A percentile compares a stretch with the other conserved stretches of the same genome.
phyloP scores from a whole-genome alignment of 2,797 vertebrate species.

The Potorous gilbertii region DNA sequence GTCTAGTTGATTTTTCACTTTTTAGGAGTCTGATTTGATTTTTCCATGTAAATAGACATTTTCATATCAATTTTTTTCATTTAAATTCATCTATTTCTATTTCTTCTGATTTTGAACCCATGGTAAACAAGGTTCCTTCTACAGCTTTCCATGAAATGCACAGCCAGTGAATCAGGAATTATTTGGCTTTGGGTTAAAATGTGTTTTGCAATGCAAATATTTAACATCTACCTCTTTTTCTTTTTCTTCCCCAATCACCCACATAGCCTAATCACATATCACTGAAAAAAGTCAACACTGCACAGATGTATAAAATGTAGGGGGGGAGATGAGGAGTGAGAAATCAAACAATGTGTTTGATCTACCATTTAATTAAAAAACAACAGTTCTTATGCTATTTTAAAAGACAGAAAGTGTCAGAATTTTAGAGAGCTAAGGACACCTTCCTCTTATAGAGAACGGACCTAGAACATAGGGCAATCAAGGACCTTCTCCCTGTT shows the following conservation, averaged over 20 bases:
- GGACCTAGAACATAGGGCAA: background rate
- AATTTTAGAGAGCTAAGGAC: background rate
- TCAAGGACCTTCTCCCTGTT: background rate
- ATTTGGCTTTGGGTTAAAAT: conserved; percentile 47
- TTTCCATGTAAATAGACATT: conserved; percentile 40
- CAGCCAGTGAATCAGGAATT: conserved; percentile 40
- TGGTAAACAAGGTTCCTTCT: conserved; percentile 56
- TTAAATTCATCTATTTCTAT: conserved; percentile 46
- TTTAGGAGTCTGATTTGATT: conserved; percentile 69
- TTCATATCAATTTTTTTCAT: conserved; percentile 63
- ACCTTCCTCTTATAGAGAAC: background rate
- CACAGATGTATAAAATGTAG: background rate
- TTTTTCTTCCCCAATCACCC: conserved; percentile 1
- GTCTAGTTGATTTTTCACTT: conserved; percentile 66
- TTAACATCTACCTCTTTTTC: conserved; percentile 32
- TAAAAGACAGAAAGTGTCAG: background rate
- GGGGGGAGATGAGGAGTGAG: too few relatives aligned
- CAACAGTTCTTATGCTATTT: background rate
- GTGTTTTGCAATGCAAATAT: conserved; percentile 50
- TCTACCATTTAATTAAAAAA: background rate
- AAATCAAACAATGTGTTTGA: background rate
- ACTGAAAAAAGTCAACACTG: background rate
- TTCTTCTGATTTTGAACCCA: conserved; percentile 37
- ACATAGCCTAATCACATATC: background rate
- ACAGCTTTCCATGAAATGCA: conserved; percentile 46